Evolutionary conservation across 2,797 vertebrate genomes (phyloP).

Genomic region (Sebastolobus altivelis): DNA sequence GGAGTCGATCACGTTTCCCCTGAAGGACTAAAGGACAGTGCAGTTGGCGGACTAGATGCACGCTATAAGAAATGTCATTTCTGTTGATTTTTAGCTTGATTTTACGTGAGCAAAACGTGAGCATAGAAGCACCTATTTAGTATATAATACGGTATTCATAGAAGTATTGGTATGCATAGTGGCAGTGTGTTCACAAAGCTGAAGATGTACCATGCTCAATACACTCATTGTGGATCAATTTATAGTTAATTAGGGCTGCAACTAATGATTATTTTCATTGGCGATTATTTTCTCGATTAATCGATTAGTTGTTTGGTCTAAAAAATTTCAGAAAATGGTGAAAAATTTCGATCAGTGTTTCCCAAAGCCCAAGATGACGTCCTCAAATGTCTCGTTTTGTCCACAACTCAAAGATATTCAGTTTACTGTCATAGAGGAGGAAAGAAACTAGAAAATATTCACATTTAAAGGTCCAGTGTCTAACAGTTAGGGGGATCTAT

Average conservation of each 20-base stretch:
- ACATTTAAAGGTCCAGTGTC: too few relatives aligned
- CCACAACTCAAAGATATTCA: too few relatives aligned
- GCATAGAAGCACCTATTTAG: neutral
- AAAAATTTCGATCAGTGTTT: too few relatives aligned
- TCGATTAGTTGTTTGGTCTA: too few relatives aligned
- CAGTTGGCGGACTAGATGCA: constrained; percentile 36
- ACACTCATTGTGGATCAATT: constrained; percentile 4
- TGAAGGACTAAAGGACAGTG: constrained; percentile 47
- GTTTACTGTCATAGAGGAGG: too few relatives aligned
- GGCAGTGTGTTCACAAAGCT: constrained; percentile 33
- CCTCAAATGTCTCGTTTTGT: too few relatives aligned
- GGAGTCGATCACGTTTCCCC: constrained; percentile 29
- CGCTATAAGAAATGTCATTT: constrained; percentile 3
- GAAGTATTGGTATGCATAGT: neutral
- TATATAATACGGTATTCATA: neutral
- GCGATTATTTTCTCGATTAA: too few relatives aligned
- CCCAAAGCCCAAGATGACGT: too few relatives aligned
- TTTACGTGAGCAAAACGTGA: neutral
- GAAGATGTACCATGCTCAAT: constrained; percentile 26
- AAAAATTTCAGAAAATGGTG: too few relatives aligned
- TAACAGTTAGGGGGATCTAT: too few relatives aligned
- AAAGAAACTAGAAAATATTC: too few relatives aligned
- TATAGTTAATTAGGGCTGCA: neutral
- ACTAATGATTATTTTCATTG: too few relatives aligned
- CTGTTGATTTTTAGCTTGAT: constrained; percentile 9